Conservation (phyloP, 2,888 invertebrate species). For the Anoncus sp. region DNA sequence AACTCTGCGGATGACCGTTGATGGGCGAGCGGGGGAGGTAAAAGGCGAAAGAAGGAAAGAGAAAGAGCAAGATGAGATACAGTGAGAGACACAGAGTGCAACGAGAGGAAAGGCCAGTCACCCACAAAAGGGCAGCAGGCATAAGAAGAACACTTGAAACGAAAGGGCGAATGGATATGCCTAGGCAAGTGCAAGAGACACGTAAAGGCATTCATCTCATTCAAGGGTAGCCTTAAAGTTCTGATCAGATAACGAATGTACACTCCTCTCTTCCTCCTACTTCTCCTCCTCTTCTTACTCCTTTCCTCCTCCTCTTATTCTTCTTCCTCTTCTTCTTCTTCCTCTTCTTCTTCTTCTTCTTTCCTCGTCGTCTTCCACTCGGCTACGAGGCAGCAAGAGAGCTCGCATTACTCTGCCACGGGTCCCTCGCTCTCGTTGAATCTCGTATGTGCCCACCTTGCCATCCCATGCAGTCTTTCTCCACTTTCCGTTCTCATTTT, state of each 20-base stretch:
- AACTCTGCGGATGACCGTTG: conserved; percentile 50
- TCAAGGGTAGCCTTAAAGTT: conserved; percentile 81
- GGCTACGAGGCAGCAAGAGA: conserved; percentile 32
- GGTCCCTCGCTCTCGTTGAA: conserved; percentile 49
- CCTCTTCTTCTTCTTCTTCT: conserved; percentile 47
- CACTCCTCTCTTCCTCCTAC: conserved; percentile 75
- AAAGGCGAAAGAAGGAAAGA: conserved; percentile 57
- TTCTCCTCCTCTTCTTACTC: conserved; percentile 40
- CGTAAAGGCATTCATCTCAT: conserved; percentile 82
- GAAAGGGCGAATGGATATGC: conserved; percentile 81
- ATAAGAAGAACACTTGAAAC: conserved; percentile 73
- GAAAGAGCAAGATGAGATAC: conserved; percentile 53
- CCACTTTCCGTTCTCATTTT: conserved; percentile 26
- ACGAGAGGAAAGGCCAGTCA: conserved; percentile 78
- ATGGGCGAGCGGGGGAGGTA: conserved; percentile 35
- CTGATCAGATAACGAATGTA: conserved; percentile 82
- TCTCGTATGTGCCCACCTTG: conserved; percentile 54
- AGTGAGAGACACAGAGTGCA: conserved; percentile 70
- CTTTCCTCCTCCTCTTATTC: conserved; percentile 54
- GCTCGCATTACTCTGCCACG: conserved; percentile 29
- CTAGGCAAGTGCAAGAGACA: conserved; percentile 82
- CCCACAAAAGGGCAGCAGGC: conserved; percentile 80
- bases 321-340: conserved; percentile 63
- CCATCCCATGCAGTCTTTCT: conserved; percentile 45
- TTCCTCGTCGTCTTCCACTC: conserved; percentile 38